Evolutionary conservation across 2,113 vertebrate species (phyloP).

Genomic region (Bubo scandiacus): DNA sequence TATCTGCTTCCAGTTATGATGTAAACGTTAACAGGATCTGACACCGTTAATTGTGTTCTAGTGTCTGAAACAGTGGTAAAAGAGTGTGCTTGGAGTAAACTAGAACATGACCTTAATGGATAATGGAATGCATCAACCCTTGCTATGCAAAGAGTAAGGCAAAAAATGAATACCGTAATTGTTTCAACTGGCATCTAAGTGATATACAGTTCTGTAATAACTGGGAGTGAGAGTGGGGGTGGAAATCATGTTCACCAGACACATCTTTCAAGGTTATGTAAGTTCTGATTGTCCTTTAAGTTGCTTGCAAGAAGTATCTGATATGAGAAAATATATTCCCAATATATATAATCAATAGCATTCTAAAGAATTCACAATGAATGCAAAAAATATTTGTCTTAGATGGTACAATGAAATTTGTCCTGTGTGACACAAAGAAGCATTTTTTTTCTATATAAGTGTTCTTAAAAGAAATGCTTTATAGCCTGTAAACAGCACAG

Average conservation of each 20-base stretch:
- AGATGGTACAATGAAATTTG: neutral
- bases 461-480: neutral
- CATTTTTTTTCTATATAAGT: neutral
- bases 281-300: neutral
- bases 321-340: neutral
- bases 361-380: neutral
- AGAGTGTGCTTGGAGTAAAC: neutral
- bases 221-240: neutral
- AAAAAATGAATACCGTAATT: neutral
- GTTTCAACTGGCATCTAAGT: neutral
- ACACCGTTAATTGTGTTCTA: slow-evolving; percentile 20
- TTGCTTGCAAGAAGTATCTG: neutral
- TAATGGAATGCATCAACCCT: slow-evolving; percentile 18
- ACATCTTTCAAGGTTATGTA: slow-evolving; percentile 1
- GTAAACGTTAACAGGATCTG: slow-evolving; percentile 61
- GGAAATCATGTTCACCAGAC: neutral
- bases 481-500: neutral
- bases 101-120: slow-evolving; percentile 14
- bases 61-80: slow-evolving; percentile 2
- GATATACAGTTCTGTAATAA: neutral
- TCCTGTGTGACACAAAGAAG: neutral
- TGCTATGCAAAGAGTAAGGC: neutral
- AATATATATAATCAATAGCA: slow-evolving; percentile 4
- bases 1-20: slow-evolving; percentile 65
- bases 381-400: neutral